Evolutionary conservation across 1,140 invertebrate genomes (phyloP).

Genomic region (Laodelphax striatellus): DNA sequence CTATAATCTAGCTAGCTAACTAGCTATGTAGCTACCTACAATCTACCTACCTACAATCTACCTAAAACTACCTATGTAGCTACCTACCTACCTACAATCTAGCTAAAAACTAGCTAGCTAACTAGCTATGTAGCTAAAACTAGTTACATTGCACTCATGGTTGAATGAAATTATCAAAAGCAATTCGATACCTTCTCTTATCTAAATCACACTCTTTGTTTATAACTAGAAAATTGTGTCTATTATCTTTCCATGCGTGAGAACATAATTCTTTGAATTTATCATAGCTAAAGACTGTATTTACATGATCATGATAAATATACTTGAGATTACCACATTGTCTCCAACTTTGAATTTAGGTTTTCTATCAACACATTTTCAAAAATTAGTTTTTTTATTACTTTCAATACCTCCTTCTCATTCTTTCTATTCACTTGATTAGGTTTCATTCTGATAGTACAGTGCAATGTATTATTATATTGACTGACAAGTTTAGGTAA

Average conservation of each 20-base stretch:
- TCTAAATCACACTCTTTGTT: conserved; percentile 24
- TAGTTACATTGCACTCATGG: too few relatives aligned
- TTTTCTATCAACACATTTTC: conserved; percentile 12
- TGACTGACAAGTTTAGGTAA: conserved; percentile 27
- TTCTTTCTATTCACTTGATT: conserved; percentile 26
- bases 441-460: conserved; percentile 32
- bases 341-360: conserved; percentile 19
- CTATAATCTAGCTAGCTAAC: too few relatives aligned
- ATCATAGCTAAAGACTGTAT: conserved; percentile 26
- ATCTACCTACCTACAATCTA: too few relatives aligned
- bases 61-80: too few relatives aligned
- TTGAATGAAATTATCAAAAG: conserved; percentile 23
- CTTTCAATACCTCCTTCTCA: conserved; percentile 12
- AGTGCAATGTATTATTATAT: conserved; percentile 34
- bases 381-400: not conserved
- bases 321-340: conserved; percentile 29
- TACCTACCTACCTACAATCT: too few relatives aligned
- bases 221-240: conserved; percentile 25
- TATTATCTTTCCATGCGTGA: conserved; percentile 15
- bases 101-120: too few relatives aligned
- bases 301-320: conserved; percentile 31
- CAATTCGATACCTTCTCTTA: conserved; percentile 22
- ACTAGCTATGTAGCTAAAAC: too few relatives aligned
- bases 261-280: conserved; percentile 18
- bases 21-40: too few relatives aligned